phyloP scores from a whole-genome alignment of 2,113 vertebrate genomes.

The Cyprinodon variegatus region DNA sequence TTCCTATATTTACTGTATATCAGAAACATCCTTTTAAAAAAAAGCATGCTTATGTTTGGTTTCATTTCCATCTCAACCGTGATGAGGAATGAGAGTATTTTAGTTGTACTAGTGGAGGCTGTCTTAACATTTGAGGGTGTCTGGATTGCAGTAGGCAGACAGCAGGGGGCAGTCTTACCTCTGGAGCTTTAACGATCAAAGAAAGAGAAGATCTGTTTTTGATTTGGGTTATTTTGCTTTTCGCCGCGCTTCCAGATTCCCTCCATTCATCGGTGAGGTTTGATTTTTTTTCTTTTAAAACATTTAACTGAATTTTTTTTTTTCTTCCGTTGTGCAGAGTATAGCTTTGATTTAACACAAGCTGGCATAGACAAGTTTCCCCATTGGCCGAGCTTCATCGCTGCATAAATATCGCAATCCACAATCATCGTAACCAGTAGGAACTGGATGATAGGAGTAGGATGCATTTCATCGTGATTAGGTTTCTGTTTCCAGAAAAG shows the following conservation, averaged over 20 bases:
- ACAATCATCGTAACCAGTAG: conserved; percentile 77
- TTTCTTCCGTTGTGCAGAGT: conserved; percentile 54
- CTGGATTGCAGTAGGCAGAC: conserved; percentile 46
- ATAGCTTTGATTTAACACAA: conserved; percentile 57
- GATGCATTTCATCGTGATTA: conserved; percentile 80
- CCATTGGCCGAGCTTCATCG: conserved; percentile 65
- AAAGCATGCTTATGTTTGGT: conserved; percentile 82
- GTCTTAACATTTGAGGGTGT: conserved; percentile 55
- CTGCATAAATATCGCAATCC: conserved; percentile 79
- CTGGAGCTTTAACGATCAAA: conserved; percentile 49
- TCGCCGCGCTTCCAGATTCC: conserved; percentile 57
- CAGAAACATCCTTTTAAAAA: conserved; percentile 75
- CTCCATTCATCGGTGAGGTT: conserved; percentile 54
- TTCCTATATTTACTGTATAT: conserved; percentile 83
- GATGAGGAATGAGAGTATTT: conserved; percentile 72
- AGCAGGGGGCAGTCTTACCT: conserved; percentile 54
- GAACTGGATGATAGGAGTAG: conserved; percentile 77
- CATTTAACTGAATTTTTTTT: conserved; percentile 49
- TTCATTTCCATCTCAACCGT: conserved; percentile 76
- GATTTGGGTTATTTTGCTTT: conserved; percentile 59
- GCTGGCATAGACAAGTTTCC: conserved; percentile 63
- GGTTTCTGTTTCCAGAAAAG: conserved; percentile 76
- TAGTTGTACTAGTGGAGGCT: conserved; percentile 67
- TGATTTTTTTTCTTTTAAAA: conserved; percentile 33
- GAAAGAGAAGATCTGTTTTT: conserved; percentile 51